Base-by-base conservation (phyloP, 2,113 vertebrate genomes). In the Psittacula cyanocephala region DNA sequence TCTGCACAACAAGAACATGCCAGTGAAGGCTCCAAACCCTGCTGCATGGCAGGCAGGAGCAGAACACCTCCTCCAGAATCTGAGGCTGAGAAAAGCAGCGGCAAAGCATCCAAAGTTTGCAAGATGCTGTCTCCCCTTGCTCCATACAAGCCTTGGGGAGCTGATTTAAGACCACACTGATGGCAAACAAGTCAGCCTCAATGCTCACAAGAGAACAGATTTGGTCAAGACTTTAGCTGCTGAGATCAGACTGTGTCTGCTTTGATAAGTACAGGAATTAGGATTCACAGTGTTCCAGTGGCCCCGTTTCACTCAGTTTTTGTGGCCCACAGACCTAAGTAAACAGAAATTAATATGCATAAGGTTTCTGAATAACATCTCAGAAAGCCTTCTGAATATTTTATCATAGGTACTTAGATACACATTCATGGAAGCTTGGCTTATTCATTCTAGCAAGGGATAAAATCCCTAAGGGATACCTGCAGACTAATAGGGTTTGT, bases 401-500 rank as follows among this genome's bases (percentile, higher is more conserved):
- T 96, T 67, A 96, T 86, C 33, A 0, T 88, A 64, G 88, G 92
- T 49, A 86, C 92, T 95, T 86, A 41, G 69, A 55, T 33, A 86
- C 25, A 84, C 43, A 25, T 37, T 81, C 44, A 5, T 25, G 55
- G 79, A 75, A 65, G 60, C 60, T 44, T n/a, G 7, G 64, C 47
- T 88, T 94, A 31, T 22, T 90, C 92, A 92, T 89, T 94, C 82
- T n/a, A 88, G 85, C 9, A 5, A 78, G 64, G 6, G 49, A 78
- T 86, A 29, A 90, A 88, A 57, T 44, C 93, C 92, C 93, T 29
- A 28, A 12, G 92, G 89, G 72, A 84, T 86, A 94, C 92, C 95
- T 94, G 80, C 2, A 6, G 88, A 86, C 92, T 91, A 96, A 95
- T 92, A 92, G 95, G 86, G 91, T 96, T 81, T 93, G 93, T 94